Evolutionary conservation across 2,113 vertebrate species (phyloP).

Genomic region (Ammodytes marinus): DNA sequence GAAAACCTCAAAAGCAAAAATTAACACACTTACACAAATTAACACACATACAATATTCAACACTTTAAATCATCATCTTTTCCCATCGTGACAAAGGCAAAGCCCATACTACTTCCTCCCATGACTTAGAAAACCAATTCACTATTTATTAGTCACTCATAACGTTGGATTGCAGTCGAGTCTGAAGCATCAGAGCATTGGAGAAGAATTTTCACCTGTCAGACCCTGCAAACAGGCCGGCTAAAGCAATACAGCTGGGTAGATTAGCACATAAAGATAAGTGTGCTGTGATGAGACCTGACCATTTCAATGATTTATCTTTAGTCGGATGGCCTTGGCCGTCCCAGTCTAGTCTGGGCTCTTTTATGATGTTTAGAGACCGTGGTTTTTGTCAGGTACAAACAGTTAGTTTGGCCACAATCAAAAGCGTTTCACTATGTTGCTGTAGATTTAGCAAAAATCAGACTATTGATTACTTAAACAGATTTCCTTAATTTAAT

Average conservation of each 20-base stretch:
- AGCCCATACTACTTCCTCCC: neutral
- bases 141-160: neutral
- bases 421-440: constrained; percentile 9
- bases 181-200: constrained; percentile 10
- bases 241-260: constrained; percentile 57
- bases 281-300: constrained; percentile 56
- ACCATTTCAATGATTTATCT: constrained; percentile 63
- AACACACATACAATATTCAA: too few species aligned
- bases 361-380: constrained; percentile 40
- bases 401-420: constrained; percentile 8
- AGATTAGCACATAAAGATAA: constrained; percentile 70
- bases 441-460: constrained; percentile 16
- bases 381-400: constrained; percentile 31
- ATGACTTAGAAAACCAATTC: constrained; percentile 46
- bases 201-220: constrained; percentile 46
- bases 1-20: constrained; percentile 13
- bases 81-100: constrained; percentile 24
- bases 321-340: constrained; percentile 38
- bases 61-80: constrained; percentile 35
- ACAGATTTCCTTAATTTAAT: constrained; percentile 8
- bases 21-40: constrained; percentile 1
- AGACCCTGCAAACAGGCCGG: constrained; percentile 44
- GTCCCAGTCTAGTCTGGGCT: constrained; percentile 38
- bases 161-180: constrained; percentile 43
- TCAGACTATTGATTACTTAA: constrained; percentile 4